Conservation (phyloP, 23 tunicate genomes). For the Corella eumyota region DNA sequence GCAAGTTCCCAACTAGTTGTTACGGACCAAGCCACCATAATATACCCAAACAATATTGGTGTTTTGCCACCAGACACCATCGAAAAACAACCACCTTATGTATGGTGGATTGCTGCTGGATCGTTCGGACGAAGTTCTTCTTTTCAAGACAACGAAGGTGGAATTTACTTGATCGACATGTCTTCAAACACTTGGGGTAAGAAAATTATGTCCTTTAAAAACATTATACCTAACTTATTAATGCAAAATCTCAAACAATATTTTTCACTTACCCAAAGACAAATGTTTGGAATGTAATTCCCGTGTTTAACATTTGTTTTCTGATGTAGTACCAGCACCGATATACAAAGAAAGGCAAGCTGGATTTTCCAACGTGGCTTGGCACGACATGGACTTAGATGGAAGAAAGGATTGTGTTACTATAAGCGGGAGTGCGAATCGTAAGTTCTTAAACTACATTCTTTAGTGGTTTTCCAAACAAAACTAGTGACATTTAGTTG, state of each 20-base stretch:
- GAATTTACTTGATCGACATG: conserved; percentile 72
- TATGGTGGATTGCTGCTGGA: conserved; percentile 98
- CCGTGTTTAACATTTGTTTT: no score
- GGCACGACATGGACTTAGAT: conserved; percentile 95
- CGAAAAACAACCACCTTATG: conserved; percentile 58
- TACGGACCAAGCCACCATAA: neutral
- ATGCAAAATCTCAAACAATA: no score
- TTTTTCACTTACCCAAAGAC: no score
- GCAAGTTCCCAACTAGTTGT: neutral
- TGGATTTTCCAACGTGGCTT: conserved; percentile 80
- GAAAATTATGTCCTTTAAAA: no score
- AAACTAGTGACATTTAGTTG: no score
- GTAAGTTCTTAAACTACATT: conserved; percentile 27
- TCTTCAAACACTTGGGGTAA: conserved; percentile 47
- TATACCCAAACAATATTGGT: conserved; percentile 68
- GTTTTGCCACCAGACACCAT: conserved; percentile 56
- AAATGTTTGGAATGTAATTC: no score
- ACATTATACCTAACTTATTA: no score
- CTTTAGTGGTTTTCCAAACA: no score
- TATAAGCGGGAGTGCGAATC: conserved; percentile 27
- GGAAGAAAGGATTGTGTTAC: conserved; percentile 71
- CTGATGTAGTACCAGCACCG: conserved; percentile 58
- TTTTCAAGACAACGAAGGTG: conserved; percentile 29
- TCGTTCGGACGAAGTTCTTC: conserved; percentile 11
- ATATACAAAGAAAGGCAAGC: conserved; percentile 29